Percentiles rank a stretch among this genome's conserved stretches.
Conservation (phyloP, 1,140 invertebrate genomes). For the Aphaenogaster ashmeadi region DNA sequence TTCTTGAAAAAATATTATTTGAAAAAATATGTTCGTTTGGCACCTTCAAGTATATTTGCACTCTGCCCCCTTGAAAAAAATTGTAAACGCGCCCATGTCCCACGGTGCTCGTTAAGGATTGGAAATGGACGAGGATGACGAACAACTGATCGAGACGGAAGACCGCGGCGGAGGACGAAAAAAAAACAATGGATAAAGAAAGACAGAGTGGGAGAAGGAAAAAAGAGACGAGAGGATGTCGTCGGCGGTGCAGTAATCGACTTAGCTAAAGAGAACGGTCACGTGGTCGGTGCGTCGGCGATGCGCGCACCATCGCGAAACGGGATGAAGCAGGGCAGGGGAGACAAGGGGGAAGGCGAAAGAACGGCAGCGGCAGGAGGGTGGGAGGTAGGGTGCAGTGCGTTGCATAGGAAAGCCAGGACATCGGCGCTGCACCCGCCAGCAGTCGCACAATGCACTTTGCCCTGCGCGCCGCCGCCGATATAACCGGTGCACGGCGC, state of each 20-base stretch:
- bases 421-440: slow-evolving; percentile 72
- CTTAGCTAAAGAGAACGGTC: slow-evolving; percentile 67
- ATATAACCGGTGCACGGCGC: slow-evolving; percentile 63
- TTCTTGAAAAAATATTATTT: no score
- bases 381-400: slow-evolving; percentile 60
- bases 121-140: not conserved
- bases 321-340: slow-evolving; percentile 36
- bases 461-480: slow-evolving; percentile 73
- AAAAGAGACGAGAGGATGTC: slow-evolving; percentile 19
- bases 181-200: not conserved
- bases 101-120: not conserved
- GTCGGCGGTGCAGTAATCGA: slow-evolving; percentile 68
- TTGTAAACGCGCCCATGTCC: no score
- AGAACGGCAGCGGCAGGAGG: slow-evolving; percentile 39
- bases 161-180: not conserved
- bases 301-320: slow-evolving; percentile 68
- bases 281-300: slow-evolving; percentile 65
- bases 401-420: slow-evolving; percentile 77
- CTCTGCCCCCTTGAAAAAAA: no score
- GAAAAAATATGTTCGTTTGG: no score
- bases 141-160: not conserved
- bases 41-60: no score
- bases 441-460: slow-evolving; percentile 81
- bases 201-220: not conserved
- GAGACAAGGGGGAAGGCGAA: slow-evolving; percentile 20